Evolutionary conservation across 2,797 vertebrate genomes (phyloP).

Genomic region (Kryptopterus vitreolus): DNA sequence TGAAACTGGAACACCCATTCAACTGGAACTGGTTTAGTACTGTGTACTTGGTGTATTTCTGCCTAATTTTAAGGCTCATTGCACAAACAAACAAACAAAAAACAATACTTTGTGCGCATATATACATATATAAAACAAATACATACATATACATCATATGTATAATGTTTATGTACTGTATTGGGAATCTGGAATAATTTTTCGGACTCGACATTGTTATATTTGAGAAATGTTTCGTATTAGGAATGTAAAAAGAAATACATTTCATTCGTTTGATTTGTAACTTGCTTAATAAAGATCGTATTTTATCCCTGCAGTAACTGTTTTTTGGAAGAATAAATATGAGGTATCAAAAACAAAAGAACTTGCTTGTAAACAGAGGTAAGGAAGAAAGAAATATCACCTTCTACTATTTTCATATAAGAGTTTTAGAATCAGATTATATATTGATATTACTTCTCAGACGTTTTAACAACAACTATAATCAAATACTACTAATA

Average conservation of each 20-base stretch:
- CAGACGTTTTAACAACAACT: too few species aligned
- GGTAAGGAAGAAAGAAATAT: too few species aligned
- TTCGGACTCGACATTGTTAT: neutral
- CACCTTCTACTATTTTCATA: neutral
- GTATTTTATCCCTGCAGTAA: neutral
- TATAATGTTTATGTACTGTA: neutral
- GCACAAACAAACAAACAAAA: conserved; percentile 17
- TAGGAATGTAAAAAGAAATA: neutral
- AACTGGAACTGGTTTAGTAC: conserved; percentile 9
- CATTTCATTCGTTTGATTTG: neutral
- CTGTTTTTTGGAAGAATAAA: neutral
- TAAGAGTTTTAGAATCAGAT: too few species aligned
- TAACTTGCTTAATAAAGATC: neutral
- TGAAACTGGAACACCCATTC: neutral
- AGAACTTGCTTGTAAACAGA: too few species aligned
- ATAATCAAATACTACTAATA: neutral
- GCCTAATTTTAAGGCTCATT: conserved; percentile 11
- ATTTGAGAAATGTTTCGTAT: neutral
- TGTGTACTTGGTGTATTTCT: conserved; percentile 2
- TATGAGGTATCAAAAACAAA: too few species aligned
- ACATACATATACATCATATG: too few species aligned
- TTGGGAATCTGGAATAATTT: neutral
- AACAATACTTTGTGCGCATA: conserved; percentile 13
- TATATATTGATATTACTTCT: too few species aligned
- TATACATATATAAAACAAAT: too few species aligned